These are phyloP conservation scores for Phoenicopterus ruber DNA, from an alignment of 2,113 vertebrate species.

Conservation along the genomic window DNA sequence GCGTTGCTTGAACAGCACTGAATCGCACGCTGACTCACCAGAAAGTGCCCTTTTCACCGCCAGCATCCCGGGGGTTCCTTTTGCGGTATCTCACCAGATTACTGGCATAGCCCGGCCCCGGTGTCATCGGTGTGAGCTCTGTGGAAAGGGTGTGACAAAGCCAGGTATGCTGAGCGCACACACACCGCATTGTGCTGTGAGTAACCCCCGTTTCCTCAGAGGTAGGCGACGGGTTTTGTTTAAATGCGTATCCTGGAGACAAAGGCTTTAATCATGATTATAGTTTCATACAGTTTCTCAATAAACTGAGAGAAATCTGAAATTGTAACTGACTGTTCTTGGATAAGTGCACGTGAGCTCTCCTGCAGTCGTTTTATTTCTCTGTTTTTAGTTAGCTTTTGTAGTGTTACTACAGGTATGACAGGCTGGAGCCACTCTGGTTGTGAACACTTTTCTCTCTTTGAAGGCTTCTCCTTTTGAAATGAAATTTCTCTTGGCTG, in stretches of 20 bases:
- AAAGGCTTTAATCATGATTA: neutral
- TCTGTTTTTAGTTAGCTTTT: neutral
- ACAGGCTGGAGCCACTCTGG: slow-evolving; percentile 42
- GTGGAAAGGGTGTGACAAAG: neutral
- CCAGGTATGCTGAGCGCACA: neutral
- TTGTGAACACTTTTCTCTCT: slow-evolving; percentile 17
- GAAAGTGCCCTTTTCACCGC: neutral
- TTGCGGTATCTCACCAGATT: neutral
- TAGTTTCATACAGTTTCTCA: neutral
- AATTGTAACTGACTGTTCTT: neutral
- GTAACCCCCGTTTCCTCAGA: neutral
- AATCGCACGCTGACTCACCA: neutral
- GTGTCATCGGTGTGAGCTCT: neutral
- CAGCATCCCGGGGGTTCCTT: neutral
- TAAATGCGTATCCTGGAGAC: neutral
- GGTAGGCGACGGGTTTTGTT: neutral
- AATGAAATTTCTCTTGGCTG: neutral
- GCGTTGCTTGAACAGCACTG: neutral
- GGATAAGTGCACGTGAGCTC: neutral
- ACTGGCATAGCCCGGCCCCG: neutral
- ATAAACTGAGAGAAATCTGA: neutral
- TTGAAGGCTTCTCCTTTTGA: slow-evolving; percentile 46
- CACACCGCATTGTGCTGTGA: neutral
- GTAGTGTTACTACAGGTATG: neutral
- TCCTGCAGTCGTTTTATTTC: neutral